Evolutionary conservation across 2,888 invertebrate species (phyloP).

Genomic region (Tetragnatha montana): DNA sequence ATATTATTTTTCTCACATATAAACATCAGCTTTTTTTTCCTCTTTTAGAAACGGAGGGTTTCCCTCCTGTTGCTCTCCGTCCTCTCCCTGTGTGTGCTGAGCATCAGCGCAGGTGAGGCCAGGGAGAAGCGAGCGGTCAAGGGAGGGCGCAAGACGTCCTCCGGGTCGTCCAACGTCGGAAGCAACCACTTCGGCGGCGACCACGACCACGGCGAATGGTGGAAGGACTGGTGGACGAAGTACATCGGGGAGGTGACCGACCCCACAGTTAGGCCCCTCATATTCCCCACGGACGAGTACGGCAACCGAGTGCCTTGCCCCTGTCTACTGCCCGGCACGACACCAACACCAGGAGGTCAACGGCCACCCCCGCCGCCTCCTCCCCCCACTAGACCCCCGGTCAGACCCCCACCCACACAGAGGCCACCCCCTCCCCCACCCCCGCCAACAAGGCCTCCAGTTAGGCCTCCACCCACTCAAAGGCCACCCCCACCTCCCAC

Average conservation of each 20-base stretch:
- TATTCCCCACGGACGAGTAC: conserved; percentile 62
- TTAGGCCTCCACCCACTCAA: conserved; percentile 12
- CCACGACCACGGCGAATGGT: conserved; percentile 64
- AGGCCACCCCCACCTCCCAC: conserved; percentile 9
- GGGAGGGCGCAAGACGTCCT: conserved; percentile 54
- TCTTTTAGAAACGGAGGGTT: conserved; percentile 52
- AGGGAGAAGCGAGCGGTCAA: conserved; percentile 66
- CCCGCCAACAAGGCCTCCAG: neutral
- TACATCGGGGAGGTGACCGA: conserved; percentile 71
- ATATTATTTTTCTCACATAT: too few species aligned
- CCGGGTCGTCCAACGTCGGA: conserved; percentile 28
- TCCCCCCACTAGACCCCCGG: conserved; percentile 4
- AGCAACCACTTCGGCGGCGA: conserved; percentile 20
- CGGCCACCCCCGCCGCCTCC: conserved; percentile 35
- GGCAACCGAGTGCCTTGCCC: conserved; percentile 62
- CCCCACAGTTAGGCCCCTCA: conserved; percentile 64
- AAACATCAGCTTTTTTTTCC: neutral
- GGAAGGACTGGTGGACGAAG: conserved; percentile 69
- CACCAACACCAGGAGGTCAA: conserved; percentile 37
- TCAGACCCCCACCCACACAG: neutral
- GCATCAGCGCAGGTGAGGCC: conserved; percentile 47
- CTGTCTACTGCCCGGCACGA: conserved; percentile 59
- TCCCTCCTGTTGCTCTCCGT: conserved; percentile 47
- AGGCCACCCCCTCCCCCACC: conserved; percentile 1
- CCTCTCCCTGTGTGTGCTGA: conserved; percentile 6